phyloP scores from a whole-genome alignment of 2,113 vertebrate genomes.

The Calidris pygmaea region DNA sequence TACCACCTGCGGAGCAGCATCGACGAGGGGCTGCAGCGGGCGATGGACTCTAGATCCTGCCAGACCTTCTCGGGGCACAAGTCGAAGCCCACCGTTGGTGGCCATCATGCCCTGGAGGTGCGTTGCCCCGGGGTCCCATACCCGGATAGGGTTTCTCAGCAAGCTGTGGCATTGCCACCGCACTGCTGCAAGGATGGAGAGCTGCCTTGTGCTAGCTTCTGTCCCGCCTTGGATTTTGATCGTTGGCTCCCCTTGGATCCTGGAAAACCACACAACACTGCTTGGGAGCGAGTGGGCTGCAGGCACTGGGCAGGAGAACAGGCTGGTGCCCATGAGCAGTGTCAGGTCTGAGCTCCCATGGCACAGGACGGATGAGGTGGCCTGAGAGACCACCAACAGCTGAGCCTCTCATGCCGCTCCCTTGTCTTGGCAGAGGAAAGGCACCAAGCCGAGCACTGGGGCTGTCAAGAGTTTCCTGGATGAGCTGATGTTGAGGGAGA shows the following conservation, averaged over 20 bases:
- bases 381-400: not conserved
- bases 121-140: not conserved
- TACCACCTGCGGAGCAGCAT: constrained; percentile 67
- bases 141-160: accelerated
- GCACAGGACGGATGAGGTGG: not conserved
- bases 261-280: not conserved
- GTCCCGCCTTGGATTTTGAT: not conserved
- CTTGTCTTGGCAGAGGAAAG: constrained; percentile 31
- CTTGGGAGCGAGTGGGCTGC: not conserved
- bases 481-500: constrained; percentile 41
- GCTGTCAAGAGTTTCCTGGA: constrained; percentile 63
- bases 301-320: not conserved
- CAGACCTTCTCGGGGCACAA: constrained; percentile 55
- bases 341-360: not conserved
- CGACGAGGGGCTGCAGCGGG: constrained; percentile 6
- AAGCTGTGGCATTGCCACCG: not conserved
- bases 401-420: accelerated
- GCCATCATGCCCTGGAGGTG: constrained; percentile 65
- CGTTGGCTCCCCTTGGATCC: not conserved
- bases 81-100: constrained; percentile 31
- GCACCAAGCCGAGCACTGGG: not conserved
- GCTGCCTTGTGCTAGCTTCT: not conserved
- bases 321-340: not conserved
- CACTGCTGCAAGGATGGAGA: not conserved
- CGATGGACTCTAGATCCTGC: constrained; percentile 22